Percentiles rank a stretch among this genome's conserved stretches.
These are phyloP conservation scores for Frankliniella fusca DNA, from an alignment of 2,888 invertebrate species.

Conservation along the genomic window DNA sequence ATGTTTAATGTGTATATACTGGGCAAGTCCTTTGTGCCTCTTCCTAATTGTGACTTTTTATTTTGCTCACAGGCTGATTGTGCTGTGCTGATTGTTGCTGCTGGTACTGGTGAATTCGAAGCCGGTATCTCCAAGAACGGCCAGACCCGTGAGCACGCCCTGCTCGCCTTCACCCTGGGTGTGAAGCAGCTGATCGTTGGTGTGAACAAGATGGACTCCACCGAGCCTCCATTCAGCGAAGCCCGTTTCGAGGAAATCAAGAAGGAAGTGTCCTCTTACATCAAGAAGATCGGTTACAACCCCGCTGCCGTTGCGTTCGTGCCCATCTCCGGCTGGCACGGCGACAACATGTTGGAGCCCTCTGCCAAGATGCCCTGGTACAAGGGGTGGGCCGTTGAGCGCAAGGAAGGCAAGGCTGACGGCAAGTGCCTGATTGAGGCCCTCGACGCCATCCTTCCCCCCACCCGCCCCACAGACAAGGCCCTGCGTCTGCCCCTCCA, in stretches of 20 bases:
- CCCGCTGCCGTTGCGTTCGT: conserved; percentile 96
- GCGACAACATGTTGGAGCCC: conserved; percentile 99
- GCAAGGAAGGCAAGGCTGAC: conserved; percentile 89
- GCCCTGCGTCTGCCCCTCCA: conserved; percentile 97
- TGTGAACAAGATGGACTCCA: conserved; percentile 99
- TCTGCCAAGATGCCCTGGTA: conserved; percentile 93
- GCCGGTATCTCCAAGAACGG: conserved; percentile 99
- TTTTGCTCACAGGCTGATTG: conserved; percentile 85
- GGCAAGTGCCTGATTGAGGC: conserved; percentile 97
- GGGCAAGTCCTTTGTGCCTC: too few species aligned
- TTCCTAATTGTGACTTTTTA: not conserved
- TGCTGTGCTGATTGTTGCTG: conserved; percentile 97
- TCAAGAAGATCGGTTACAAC: conserved; percentile 99
- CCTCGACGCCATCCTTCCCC: conserved; percentile 93
- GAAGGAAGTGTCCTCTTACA: conserved; percentile 96
- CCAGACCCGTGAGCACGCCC: conserved; percentile 97
- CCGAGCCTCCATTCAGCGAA: conserved; percentile 96
- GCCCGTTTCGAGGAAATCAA: conserved; percentile 97
- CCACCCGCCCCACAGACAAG: conserved; percentile 93
- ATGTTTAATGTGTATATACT: too few species aligned
- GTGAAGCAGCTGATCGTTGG: conserved; percentile 99
- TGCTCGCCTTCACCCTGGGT: conserved; percentile 96
- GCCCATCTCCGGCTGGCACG: conserved; percentile 99
- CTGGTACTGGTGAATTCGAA: conserved; percentile 99
- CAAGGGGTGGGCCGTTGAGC: conserved; percentile 86